Evolutionary conservation across 1,140 invertebrate species (phyloP), one percentile per base, ranked within the genome.

Genomic region (Apolygus lucorum): DNA sequence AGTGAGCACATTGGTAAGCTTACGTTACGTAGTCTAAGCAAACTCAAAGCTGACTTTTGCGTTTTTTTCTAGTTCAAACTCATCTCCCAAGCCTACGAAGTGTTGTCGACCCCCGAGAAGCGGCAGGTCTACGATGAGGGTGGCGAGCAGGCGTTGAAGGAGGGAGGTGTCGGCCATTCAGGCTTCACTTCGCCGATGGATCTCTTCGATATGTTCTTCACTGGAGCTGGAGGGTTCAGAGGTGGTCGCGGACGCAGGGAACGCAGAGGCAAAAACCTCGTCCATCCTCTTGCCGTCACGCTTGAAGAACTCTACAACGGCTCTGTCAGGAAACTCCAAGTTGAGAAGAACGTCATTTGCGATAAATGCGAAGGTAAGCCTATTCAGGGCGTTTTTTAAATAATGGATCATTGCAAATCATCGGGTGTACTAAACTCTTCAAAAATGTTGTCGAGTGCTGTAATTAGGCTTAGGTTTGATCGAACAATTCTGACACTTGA

Each of bases 161-260:
- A 98, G 80, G 84, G 85, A 1, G 90, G 94, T 81, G 17, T 11
- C 17, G 86, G 88, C 28, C 83, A 84, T 4, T n/a, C n/a, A n/a
- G n/a, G n/a, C n/a, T 14, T 14, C 11, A 59, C 11, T 22, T 11
- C 54, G 2, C 96, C 97, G 0, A 98, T 99, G 93, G 97, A 99
- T 79, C 90, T 99, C 71, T 99, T 99, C 80, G 95, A 99, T 74
- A 96, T 99, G 91, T 98, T 99, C 86, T 99, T 99, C 77, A 86
- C 87, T 27, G 83, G 86, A 72, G n/a, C n/a, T n/a, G n/a, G n/a
- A n/a, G 83, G 85, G 63, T 84, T 88, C 17, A 83, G 85, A 11
- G 77, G 84, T 62, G 74, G 82, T 54, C 79, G 83, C 1, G 74
- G 81, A 13, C 76, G 83, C 70, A 84, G 89, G 69, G 87, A 91